Percentiles rank a stretch among this genome's conserved stretches.
Conservation (phyloP, 2,888 invertebrate species). For the Himalopsyche kuldschensis region DNA sequence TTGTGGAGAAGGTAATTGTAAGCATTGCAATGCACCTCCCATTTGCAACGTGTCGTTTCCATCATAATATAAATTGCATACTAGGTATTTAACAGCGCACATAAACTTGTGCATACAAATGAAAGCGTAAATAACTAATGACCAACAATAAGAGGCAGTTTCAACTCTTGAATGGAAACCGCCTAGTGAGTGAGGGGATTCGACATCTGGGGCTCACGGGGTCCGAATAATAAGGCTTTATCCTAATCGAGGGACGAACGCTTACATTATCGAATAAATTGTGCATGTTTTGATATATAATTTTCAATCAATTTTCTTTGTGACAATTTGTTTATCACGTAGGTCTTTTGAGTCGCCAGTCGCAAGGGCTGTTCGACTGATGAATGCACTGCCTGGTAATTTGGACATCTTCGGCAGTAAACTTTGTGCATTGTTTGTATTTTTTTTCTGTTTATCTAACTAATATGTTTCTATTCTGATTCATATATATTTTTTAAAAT, state of each 20-base stretch:
- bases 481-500: too few relatives aligned
- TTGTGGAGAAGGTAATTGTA: not conserved
- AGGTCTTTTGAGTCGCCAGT: too few relatives aligned
- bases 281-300: too few relatives aligned
- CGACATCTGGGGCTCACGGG: not conserved
- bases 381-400: too few relatives aligned
- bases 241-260: not conserved
- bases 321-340: too few relatives aligned
- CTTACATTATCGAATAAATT: not conserved
- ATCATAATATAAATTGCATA: slow-evolving; percentile 28
- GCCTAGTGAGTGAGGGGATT: not conserved
- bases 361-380: too few relatives aligned
- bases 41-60: not conserved
- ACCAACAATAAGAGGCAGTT: slow-evolving; percentile 18
- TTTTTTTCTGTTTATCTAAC: too few relatives aligned
- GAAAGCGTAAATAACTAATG: slow-evolving; percentile 31
- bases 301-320: too few relatives aligned
- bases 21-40: not conserved
- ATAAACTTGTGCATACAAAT: slow-evolving; percentile 33
- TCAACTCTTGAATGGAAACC: not conserved
- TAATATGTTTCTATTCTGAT: too few relatives aligned
- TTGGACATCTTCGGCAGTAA: too few relatives aligned
- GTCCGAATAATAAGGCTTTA: not conserved
- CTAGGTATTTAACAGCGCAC: slow-evolving; percentile 18
- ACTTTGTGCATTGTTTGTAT: too few relatives aligned